Percentiles rank a stretch among this genome's conserved stretches.
Conservation (phyloP, 2,113 vertebrate species). For the Xenopus borealis region DNA sequence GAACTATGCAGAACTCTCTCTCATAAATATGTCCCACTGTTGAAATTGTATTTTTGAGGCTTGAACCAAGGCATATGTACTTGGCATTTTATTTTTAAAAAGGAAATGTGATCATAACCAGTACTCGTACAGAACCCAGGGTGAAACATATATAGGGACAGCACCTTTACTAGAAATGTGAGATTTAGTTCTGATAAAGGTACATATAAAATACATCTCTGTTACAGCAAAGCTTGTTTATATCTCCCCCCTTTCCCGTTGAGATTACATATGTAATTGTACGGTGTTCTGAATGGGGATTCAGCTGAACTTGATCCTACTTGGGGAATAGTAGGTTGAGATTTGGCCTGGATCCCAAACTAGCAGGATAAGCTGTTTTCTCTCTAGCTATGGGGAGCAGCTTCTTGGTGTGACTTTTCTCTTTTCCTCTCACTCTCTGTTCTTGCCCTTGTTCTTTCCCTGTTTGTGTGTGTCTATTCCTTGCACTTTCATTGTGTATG, state of each 20-base stretch:
- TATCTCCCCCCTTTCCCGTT: neutral
- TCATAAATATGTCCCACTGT: too few species aligned
- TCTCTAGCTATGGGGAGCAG: neutral
- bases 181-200: neutral
- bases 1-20: too few species aligned
- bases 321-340: neutral
- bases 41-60: too few species aligned
- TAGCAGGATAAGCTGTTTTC: neutral
- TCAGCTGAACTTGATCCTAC: constrained; percentile 1
- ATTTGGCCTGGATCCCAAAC: neutral
- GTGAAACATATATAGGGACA: neutral
- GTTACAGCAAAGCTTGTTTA: neutral
- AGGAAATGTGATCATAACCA: neutral
- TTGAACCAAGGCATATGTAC: too few species aligned
- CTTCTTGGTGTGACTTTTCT: neutral
- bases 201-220: neutral
- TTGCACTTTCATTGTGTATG: constrained; percentile 42
- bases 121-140: neutral
- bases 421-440: neutral
- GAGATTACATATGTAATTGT: neutral
- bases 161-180: neutral
- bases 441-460: constrained; percentile 1
- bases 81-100: neutral
- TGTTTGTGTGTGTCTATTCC: constrained; percentile 39
- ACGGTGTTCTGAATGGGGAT: neutral